A percentile compares a stretch with the other conserved stretches of the same genome.
These are phyloP conservation scores for Corythucha ciliata DNA, from an alignment of 2,888 invertebrate genomes.

Conservation along the genomic window DNA sequence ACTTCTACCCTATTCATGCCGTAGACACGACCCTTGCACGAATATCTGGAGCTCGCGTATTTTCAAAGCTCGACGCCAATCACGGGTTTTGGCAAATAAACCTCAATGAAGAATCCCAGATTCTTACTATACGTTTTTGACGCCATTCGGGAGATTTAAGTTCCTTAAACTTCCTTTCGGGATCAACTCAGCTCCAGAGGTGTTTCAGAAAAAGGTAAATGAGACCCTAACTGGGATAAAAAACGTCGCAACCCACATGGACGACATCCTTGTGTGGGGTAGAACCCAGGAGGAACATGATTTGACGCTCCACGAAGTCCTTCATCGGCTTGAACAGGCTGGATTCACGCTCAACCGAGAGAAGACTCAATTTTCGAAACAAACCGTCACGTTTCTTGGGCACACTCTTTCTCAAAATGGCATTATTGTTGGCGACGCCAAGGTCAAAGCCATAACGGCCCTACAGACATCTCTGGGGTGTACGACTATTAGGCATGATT, in stretches of 20 bases:
- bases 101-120: conserved; percentile 12
- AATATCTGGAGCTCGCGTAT: conserved; percentile 12
- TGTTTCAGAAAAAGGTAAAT: conserved; percentile 34
- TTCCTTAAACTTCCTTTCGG: conserved; percentile 34
- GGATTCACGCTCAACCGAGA: conserved; percentile 32
- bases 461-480: conserved; percentile 14
- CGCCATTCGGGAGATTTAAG: conserved; percentile 19
- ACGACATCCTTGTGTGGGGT: conserved; percentile 33
- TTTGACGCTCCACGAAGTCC: conserved; percentile 6
- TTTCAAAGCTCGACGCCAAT: conserved; percentile 19
- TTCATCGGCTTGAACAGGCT: conserved; percentile 1
- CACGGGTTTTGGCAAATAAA: conserved; percentile 19
- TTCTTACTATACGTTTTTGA: conserved; percentile 16
- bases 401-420: conserved; percentile 28
- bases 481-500: conserved; percentile 23
- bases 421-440: conserved; percentile 18
- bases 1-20: conserved; percentile 9
- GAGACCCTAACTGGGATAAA: conserved; percentile 19
- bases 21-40: conserved; percentile 8
- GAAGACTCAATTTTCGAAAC: conserved; percentile 26
- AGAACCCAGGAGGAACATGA: conserved; percentile 31
- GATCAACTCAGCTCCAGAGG: conserved; percentile 35
- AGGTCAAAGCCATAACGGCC: conserved; percentile 24
- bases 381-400: conserved; percentile 34
- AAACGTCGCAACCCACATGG: conserved; percentile 29